Evolutionary conservation across 2,888 invertebrate species (phyloP), one percentile per base, ranked within the genome.

Genomic region (Nebria salina): DNA sequence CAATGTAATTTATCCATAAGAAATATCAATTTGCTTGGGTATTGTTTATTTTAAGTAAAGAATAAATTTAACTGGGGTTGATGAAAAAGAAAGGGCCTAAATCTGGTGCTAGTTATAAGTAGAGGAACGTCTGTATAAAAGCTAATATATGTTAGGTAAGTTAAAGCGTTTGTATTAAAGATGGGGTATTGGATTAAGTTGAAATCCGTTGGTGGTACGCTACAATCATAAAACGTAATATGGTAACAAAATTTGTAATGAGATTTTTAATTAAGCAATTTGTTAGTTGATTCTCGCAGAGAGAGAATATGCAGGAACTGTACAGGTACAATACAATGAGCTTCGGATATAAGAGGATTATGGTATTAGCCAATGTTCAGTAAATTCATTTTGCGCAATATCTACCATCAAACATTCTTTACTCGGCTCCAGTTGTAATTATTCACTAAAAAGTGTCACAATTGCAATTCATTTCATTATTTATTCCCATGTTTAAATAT

Each of bases 201-300:
- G 20, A 70, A 77, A 77, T 77, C 76, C 76, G 43, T 70, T 77
- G 34, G 70, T 20, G 70, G 70, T 54, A 13, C 6, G 43, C 41
- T 73, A 13, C 73, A 42, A 65, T 74, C 79, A 75, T 79, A 70
- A 79, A 79, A 79, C 42, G 66, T 70, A 79, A 66, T 68, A 70
- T 42, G 66, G 64, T 75, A 75, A 75, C 75, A 79, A 79, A 79
- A 79, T 66, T 54, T 68, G 75, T 75, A 79, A 79, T 75, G 75
- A 79, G 74, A 74, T 79, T 79, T 79, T 79, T 79, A 79, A 79
- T 75, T 75, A 75, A 54, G 54, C 79, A 79, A 77, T 77, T 77
- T 72, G 77, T 66, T 66, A 76, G 65, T 76, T 76, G 76, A 66
- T 65, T 41, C 34, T 76, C 65, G 34, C 66, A 65, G 64, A 73